Conservation (phyloP, 2,113 vertebrate species). For the Rhombomys opimus region DNA sequence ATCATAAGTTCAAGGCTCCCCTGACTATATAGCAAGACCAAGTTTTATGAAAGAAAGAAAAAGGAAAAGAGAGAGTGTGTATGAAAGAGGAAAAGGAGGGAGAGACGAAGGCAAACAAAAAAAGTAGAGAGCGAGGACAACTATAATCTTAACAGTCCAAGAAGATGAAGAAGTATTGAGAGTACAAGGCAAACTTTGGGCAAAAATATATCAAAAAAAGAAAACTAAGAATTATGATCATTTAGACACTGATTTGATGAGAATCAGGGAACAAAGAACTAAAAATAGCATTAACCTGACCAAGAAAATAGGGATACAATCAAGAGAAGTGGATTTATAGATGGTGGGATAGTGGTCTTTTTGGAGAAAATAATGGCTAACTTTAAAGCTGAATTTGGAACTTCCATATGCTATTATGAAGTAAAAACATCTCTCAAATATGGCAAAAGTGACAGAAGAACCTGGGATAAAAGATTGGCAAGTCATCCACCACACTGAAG, state of each 20-base stretch:
- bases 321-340: background rate
- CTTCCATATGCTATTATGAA: background rate
- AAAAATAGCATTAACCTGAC: slow-evolving; percentile 37
- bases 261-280: background rate
- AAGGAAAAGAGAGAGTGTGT: background rate
- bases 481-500: background rate
- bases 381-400: slow-evolving; percentile 6
- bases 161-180: background rate
- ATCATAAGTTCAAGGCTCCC: background rate
- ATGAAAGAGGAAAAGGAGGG: background rate
- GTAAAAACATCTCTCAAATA: background rate
- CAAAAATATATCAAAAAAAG: background rate
- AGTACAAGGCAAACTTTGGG: background rate
- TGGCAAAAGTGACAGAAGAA: background rate
- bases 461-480: background rate
- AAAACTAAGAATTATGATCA: background rate
- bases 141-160: background rate
- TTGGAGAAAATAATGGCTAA: slow-evolving; percentile 31
- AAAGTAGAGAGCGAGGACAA: background rate
- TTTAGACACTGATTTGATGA: background rate
- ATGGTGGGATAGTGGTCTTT: background rate
- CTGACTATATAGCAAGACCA: background rate
- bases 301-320: background rate
- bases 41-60: background rate
- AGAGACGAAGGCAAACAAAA: background rate